Conservation (phyloP, 2,113 vertebrate genomes). For the Vulpes lagopus region DNA sequence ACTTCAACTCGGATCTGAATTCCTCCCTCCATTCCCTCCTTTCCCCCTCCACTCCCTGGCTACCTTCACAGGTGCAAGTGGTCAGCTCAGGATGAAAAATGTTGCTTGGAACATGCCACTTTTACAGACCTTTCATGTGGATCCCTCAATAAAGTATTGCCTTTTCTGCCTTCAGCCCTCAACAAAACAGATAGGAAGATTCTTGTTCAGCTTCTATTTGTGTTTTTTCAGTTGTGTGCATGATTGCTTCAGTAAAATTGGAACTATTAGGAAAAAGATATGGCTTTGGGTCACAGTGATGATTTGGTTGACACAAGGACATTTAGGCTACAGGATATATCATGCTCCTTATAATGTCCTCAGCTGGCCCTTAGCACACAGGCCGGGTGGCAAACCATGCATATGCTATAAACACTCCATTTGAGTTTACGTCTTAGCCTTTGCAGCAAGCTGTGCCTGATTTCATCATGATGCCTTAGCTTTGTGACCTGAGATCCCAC, state of each 20-base stretch:
- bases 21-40: background rate
- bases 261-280: background rate
- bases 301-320: background rate
- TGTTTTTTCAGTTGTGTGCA: background rate
- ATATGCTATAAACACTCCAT: background rate
- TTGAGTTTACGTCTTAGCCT: background rate
- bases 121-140: background rate
- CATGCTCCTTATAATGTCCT: background rate
- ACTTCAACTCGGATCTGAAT: background rate
- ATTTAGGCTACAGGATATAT: background rate
- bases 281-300: background rate
- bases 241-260: background rate
- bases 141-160: background rate
- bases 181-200: background rate
- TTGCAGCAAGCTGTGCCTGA: background rate
- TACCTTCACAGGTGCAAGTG: too few relatives aligned
- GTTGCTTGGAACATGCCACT: background rate
- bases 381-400: accelerated
- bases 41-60: background rate
- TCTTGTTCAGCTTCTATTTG: background rate
- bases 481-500: background rate
- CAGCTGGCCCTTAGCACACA: background rate
- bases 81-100: background rate
- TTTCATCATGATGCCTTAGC: background rate
- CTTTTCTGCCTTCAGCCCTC: background rate